Base-by-base conservation (phyloP, 2,797 vertebrate species). In the Crenuchus spilurus region DNA sequence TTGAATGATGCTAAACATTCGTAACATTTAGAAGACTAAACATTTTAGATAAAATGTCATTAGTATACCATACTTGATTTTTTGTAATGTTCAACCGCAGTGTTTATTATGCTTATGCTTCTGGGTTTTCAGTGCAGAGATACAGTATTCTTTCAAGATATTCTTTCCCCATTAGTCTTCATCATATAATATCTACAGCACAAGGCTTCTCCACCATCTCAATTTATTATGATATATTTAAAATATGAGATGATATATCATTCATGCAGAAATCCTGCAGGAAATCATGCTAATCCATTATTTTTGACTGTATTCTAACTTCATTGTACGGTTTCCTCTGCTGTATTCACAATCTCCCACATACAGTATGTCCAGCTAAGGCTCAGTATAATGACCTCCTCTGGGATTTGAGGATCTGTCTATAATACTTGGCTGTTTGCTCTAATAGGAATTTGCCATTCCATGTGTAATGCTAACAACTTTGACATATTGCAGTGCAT, bases 361-460 rank as follows among this genome's bases (percentile, higher is more conserved):
- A 64, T 16, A 20, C 60, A 11, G 70, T n/a, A 44, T 48, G 64
- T 60, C 61, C 74, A 10, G 35, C 74, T 84, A 80, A 75, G 83
- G 76, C 83, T 80, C 62, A 51, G 71, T 80, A 80, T 92, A 93
- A 92, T 91, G 90, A 92, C 88, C 84, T 86, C 91, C 88, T 65
- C 81, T 52, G 91, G 90, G 91, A 91, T 82, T 55, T 44, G 22
- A 48, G 24, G 51, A 78, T 83, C 83, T 84, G 84, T 84, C 84
- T 79, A 74, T 82, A 80, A 88, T 84, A 85, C 78, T 87, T 84
- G 60, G 67, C 82, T 86, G 87, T 87, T 85, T 84, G 77, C 80
- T 80, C 77, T 81, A 77, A 75, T 68, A 69, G 55, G 72, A 81
- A 80, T 85, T 81, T 84, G 72, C 74, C 62, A 67, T 73, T 82